Base-by-base conservation (phyloP, 2,888 invertebrate species). In the Dione vanillae region DNA sequence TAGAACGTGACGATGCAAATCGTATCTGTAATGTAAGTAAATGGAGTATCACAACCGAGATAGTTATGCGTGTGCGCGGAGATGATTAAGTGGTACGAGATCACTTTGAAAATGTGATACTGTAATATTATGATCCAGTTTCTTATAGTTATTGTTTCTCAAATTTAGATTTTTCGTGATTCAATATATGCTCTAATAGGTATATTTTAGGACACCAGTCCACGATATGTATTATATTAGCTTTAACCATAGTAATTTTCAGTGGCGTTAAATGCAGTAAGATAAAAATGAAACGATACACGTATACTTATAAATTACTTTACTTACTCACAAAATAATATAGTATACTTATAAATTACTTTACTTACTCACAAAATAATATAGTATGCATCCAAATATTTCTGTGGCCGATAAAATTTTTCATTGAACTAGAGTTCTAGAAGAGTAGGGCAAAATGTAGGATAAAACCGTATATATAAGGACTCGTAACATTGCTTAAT, bases 1-100 rank as follows among this genome's bases (percentile, higher is more conserved):
- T 71, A 61, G 56, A 49, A 72, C 71, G 71, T 72, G 71, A 59
- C 61, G 47, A 35, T 41, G 69, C 71, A 72, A 61, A 54, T 61
- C 47, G 54, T 49, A 20, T 69, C 45, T 65, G 65, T 61, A 19
- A 62, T 61, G 61, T 10, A 68, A 65, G 64, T 64, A 68, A 64
- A 62, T 66, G 65, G 43, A 16, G 45, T 14, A 41, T 61, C 20
- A 45, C n/a, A 35, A 37, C n/a, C n/a, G 27, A 61, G 37, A 37
- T 56, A 27, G n/a, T 27, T 61, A 45, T 61, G 61, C 45, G 61
- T 61, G 27, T 61, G 45, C 61, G 45, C 61, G 61, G 16, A 45
- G 27, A 61, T 35, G 45, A 61, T 61, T 45, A 45, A 27, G n/a
- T 43, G 27, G 45, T 14, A 43, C n/a, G n/a, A 37, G 37, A 40